Evolutionary conservation across 2,888 invertebrate genomes (phyloP), one percentile per base, ranked within the genome.

Genomic region (Himalopsyche kuldschensis): DNA sequence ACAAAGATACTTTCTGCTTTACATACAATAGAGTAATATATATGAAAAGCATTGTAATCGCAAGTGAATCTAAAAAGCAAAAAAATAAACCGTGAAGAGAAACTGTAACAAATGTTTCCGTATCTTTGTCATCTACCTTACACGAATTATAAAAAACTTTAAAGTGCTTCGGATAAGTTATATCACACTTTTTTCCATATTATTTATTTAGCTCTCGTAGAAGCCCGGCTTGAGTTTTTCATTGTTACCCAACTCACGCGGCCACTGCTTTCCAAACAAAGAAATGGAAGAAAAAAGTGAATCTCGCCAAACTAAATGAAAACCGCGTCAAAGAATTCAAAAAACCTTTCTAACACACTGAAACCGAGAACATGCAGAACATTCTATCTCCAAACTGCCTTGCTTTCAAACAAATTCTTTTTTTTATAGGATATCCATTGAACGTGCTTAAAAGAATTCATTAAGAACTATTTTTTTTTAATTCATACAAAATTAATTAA

Each of bases 291-390:
- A 24, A 55, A 55, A 55, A 55, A 55, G 55, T 55, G 55, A 20
- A 55, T 55, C 55, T 55, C 55, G 20, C 55, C 2, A 20, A 79
- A 82, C 82, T 79, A 82, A 82, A 82, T 82, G 82, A 82, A 82
- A 82, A 79, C 82, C 82, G 82, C 82, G 82, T 69, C 82, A 78
- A 82, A 82, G 82, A 82, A 82, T 82, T 82, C 82, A 82, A 82
- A 82, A 79, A n/a, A n/a, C 55, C 55, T 82, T 69, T 63, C 69
- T 47, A 79, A 32, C 77, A 79, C 15, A 31, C 31, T 27, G 55
- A 24, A 27, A 24, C 20, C 6, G 5, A 20, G 5, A 20, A 24
- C 55, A 24, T 55, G 20, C 20, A 55, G 24, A 24, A 55, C n/a
- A 20, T 55, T 55, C 6, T 20, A 55, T 8, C 20, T 55, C 20